Base-by-base conservation (phyloP, 2,113 vertebrate genomes). In the Cricetomys ansorgei region DNA sequence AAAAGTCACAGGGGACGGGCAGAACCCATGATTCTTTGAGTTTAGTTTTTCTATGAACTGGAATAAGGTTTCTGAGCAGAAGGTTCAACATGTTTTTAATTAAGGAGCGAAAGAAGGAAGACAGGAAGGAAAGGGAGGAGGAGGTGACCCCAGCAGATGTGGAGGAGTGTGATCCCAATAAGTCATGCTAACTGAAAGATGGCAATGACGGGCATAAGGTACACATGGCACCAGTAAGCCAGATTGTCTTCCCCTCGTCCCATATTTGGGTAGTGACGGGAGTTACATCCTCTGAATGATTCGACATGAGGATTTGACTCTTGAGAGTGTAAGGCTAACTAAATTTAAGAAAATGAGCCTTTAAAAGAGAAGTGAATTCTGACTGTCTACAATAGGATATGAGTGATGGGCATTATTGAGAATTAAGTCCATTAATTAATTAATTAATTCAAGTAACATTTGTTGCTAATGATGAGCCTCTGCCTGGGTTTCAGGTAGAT, bases 21-120 rank as follows among this genome's bases (percentile, higher is more conserved):
- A 16, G 16, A 31, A 23, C 37, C 34, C 53, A 81, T 34, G 29
- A 1, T 59, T 94, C 75, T 96, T 96, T 92, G 90, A 92, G 65
- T 96, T 93, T 87, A 31, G 48, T 59, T 96, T 96, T 92, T 80
- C 81, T 94, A 34, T 94, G 34, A 94, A 81, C 92, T 93, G 62
- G 31, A 96, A 73, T 94, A 86, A 96, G 65, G 69, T 92, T 92
- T 40, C 57, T 31, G 48, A 89, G 57, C 76, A 86, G 92, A 91
- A 96, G 94, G 45, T 81, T 92, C 86, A 91, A 94, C n/a, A 50
- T 95, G 55, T 48, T 93, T 93, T 93, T 76, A 93, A 96, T 94
- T 94, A 93, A 89, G 75, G 45, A 93, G 27, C 23, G 31, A 43
- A 70, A 31, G 45, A 37, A 53, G 64, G 37, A 67, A 69, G 45